These are phyloP conservation scores for Antedon mediterranea DNA, from an alignment of 53 echinoderm and acorn worm species.

Conservation along the genomic window DNA sequence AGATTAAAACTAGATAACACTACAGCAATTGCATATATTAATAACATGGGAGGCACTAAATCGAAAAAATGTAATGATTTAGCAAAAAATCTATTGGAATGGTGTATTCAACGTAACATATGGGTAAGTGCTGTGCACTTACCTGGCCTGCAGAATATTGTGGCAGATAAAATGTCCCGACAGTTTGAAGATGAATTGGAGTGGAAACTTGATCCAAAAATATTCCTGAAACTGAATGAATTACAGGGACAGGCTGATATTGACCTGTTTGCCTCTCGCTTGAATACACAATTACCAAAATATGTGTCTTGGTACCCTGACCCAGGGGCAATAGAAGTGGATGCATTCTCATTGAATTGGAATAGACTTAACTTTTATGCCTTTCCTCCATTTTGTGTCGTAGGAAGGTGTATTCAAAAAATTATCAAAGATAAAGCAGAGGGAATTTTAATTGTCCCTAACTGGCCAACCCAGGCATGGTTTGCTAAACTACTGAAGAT, in stretches of 20 bases:
- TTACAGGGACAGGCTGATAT: constrained; percentile 15
- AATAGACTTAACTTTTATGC: constrained; percentile 19
- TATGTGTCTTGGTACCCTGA: constrained; percentile 47
- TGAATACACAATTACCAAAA: constrained; percentile 22
- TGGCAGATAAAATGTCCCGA: constrained; percentile 4
- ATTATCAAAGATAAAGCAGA: constrained; percentile 15
- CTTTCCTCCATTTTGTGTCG: constrained; percentile 39
- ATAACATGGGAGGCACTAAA: constrained; percentile 27
- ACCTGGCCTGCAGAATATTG: constrained; percentile 4
- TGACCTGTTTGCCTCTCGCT: constrained; percentile 39
- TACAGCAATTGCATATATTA: constrained; percentile 29
- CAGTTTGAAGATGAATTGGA: constrained; percentile 4
- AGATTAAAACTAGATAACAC: constrained; percentile 10
- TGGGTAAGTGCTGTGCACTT: constrained; percentile 13
- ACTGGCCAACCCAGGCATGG: constrained; percentile 31
- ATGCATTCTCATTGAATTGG: constrained; percentile 39
- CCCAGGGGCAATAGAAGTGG: constrained; percentile 30
- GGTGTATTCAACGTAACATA: constrained; percentile 16
- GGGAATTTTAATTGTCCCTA: constrained; percentile 25
- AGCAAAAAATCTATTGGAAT: constrained; percentile 27
- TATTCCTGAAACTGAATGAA: constrained; percentile 12
- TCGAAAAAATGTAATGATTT: constrained; percentile 30
- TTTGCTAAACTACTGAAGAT: constrained; percentile 11
- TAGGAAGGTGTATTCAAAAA: constrained; percentile 15
- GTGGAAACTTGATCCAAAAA: constrained; percentile 6